Base-by-base conservation (phyloP, 1,140 invertebrate genomes). In the Camponotus vicinus region DNA sequence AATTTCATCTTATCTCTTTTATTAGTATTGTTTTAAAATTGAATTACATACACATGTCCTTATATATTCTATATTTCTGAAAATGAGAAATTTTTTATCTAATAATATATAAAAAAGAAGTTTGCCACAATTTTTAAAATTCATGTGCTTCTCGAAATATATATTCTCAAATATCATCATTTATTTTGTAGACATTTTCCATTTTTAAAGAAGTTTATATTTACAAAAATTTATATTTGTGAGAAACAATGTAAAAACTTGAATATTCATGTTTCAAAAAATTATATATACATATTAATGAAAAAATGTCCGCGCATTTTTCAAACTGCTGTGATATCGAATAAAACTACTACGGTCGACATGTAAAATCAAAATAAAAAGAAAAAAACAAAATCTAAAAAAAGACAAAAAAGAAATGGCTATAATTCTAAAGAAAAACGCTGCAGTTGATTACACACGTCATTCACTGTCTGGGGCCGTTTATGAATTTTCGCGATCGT, bases 401-500 rank as follows among this genome's bases (percentile, higher is more conserved):
- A 45, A 40, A 8, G 55, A 40, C 3, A 8, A 67, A 45, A 7
- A 73, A 71, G 6, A 55, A 37, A 73, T 27, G 3, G 32, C 27
- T 49, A 52, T 52, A 75, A 83, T 61, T 3, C 55, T 8, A 4
- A 37, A 71, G 57, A 75, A 4, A 8, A 75, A 73, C 37, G 11
- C 3, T n/a, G 37, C 27, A 42, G 67, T 83, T 83, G 55, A 82
- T 82, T 73, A 45, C 67, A 57, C 55, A 13, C 13, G 67, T 82
- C 67, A 82, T 82, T 82, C 55, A 37, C 6, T 52, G 55, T 75
- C 75, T 34, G 55, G 7, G 55, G 32, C 40, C 37, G 21, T 87
- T 87, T 77, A 84, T 79, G 27, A 87, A 88, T 76, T 83, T 55
- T 8, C n/a, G 45, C 21, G 49, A 9, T 27, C 59, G 32, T 67